Conservation (phyloP, 2,113 vertebrate genomes). For the Gyps fulvus region DNA sequence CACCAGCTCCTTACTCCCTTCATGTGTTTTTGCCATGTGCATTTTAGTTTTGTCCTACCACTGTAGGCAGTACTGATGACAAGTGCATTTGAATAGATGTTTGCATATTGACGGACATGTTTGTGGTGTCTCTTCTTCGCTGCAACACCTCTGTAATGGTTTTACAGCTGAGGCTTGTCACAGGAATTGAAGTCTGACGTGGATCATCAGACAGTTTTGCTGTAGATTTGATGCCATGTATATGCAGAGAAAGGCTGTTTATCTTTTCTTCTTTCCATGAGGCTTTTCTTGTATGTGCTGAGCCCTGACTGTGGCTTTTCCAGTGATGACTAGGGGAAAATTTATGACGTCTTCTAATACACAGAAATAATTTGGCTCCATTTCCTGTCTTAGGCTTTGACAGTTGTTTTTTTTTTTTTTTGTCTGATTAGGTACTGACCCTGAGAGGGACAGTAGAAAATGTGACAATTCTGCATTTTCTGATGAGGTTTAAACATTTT, state of each 20-base stretch:
- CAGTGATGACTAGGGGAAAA: neutral
- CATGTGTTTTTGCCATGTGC: neutral
- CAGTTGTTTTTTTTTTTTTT: neutral
- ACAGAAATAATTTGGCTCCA: neutral
- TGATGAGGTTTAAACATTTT: neutral
- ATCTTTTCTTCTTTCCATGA: neutral
- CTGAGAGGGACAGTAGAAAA: neutral
- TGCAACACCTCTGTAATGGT: constrained; percentile 27
- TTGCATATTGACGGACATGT: neutral
- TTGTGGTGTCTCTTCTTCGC: neutral
- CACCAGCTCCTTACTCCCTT: neutral
- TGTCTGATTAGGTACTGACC: neutral
- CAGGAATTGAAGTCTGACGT: constrained; percentile 24
- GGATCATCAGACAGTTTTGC: constrained; percentile 14
- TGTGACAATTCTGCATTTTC: neutral
- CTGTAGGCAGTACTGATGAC: neutral
- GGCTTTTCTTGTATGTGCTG: neutral
- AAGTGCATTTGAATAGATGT: neutral
- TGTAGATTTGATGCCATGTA: neutral
- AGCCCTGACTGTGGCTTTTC: neutral
- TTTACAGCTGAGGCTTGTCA: constrained; percentile 37
- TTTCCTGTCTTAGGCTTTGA: neutral
- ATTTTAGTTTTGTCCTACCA: neutral
- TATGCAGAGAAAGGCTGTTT: neutral
- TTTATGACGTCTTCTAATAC: neutral